These are phyloP conservation scores for Aphodius sticticus DNA, from an alignment of 2,888 invertebrate species.

Conservation along the genomic window DNA sequence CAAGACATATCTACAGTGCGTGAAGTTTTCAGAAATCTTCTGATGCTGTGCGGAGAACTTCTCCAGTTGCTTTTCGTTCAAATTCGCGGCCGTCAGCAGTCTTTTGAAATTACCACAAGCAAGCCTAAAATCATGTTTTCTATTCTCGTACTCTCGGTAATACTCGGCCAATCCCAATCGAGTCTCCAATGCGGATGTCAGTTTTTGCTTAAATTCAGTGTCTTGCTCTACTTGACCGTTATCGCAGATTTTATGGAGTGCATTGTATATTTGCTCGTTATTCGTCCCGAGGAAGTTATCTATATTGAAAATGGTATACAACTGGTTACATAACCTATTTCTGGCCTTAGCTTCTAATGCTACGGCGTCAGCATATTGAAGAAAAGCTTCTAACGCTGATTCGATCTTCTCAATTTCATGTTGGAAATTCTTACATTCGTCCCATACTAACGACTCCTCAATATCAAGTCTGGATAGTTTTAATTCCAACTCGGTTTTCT, in stretches of 20 bases:
- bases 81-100: slow-evolving; percentile 6
- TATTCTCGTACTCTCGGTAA: slow-evolving; percentile 19
- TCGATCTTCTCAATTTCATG: slow-evolving; percentile 20
- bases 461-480: background rate
- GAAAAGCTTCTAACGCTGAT: slow-evolving; percentile 8
- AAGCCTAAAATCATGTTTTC: slow-evolving; percentile 19
- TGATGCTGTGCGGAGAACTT: slow-evolving; percentile 9
- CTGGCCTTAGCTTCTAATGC: slow-evolving; percentile 13
- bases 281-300: slow-evolving; percentile 10
- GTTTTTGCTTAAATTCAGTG: slow-evolving; percentile 10
- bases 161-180: slow-evolving; percentile 14
- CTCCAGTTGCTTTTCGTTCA: slow-evolving; percentile 8
- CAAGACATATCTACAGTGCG: slow-evolving; percentile 13
- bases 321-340: slow-evolving; percentile 15
- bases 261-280: background rate
- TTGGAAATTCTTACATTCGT: slow-evolving; percentile 9
- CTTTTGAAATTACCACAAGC: slow-evolving; percentile 17
- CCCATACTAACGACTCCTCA: slow-evolving; percentile 16
- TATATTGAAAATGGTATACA: slow-evolving; percentile 1
- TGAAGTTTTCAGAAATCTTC: slow-evolving; percentile 15
- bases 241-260: background rate
- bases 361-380: slow-evolving; percentile 12
- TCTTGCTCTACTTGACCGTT: background rate
- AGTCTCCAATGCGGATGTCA: background rate
- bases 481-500: slow-evolving; percentile 14